Evolutionary conservation across 2,113 vertebrate species (phyloP).

Genomic region (Rynchops niger): DNA sequence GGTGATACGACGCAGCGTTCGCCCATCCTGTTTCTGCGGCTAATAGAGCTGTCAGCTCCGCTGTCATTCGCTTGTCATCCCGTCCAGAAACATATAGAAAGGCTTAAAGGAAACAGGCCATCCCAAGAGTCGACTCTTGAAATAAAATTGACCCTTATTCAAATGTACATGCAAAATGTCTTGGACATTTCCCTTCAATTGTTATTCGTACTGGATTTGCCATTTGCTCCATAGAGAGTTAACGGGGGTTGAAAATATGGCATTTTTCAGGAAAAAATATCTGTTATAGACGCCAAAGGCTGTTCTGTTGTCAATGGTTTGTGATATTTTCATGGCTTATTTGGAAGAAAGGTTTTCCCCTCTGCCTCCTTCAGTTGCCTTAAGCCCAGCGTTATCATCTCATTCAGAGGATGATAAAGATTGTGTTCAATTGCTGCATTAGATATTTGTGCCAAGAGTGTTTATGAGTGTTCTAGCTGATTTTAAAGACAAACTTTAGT

Average conservation of each 20-base stretch:
- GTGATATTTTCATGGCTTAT: neutral
- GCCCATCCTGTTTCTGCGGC: constrained; percentile 27
- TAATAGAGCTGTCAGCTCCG: constrained; percentile 71
- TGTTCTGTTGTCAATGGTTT: neutral
- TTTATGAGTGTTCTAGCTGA: neutral
- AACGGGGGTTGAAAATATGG: neutral
- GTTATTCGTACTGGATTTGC: neutral
- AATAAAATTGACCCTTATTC: constrained; percentile 7
- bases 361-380: constrained; percentile 4
- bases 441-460: neutral
- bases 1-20: constrained; percentile 5
- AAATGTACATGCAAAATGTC: neutral
- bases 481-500: neutral
- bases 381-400: neutral
- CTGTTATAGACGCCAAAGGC: neutral
- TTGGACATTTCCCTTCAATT: neutral
- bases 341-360: constrained; percentile 1
- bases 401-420: neutral
- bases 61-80: constrained; percentile 55
- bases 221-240: neutral
- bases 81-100: neutral
- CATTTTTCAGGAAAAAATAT: neutral
- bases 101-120: constrained; percentile 36
- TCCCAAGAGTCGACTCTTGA: neutral
- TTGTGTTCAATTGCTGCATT: neutral